Evolutionary conservation across 2,888 invertebrate genomes (phyloP), one percentile per base, ranked within the genome.

Genomic region (Tolmerus cingulatus): DNA sequence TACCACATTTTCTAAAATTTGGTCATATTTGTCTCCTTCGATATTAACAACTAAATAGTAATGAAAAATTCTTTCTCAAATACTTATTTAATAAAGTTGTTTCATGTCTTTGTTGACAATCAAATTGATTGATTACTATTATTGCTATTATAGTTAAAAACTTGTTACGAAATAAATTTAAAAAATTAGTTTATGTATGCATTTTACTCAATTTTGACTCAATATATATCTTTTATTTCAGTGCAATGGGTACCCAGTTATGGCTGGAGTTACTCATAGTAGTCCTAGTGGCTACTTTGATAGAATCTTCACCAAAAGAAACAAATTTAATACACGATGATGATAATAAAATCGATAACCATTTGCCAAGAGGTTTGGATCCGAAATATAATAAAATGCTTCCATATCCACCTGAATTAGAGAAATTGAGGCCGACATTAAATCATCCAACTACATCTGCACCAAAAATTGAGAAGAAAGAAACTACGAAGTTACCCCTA

Each of bases 251-350:
- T 90, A 91, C 91, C 92, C 92, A 92, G 91, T 90, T 90, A 88
- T 91, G 91, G 91, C 93, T 92, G 91, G 91, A 91, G 90, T 90
- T 91, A 89, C 89, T 92, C 89, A 89, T 92, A 91, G 89, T 90
- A 90, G 84, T 89, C 90, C 88, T 90, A 89, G 88, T 89, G 90
- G 77, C 90, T 90, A 87, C 91, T 91, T 81, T 89, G 89, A 86
- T 88, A 89, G 90, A 88, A 88, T 89, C 51, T 87, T 90, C 82
- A 84, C 87, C 87, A 84, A 88, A 87, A 77, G 90, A 90, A 85
- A 9, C 89, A 23, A 88, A 90, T 85, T 90, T 90, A 87, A 91
- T 91, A 85, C 90, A 91, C 34, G 88, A 91, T 74, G 89, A 90
- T 34, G 87, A 87, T 16, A 87, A 88, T 27, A 87, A 88, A 78